phyloP scores from a whole-genome alignment of 2,888 invertebrate genomes.

The Bimastos eiseni region DNA sequence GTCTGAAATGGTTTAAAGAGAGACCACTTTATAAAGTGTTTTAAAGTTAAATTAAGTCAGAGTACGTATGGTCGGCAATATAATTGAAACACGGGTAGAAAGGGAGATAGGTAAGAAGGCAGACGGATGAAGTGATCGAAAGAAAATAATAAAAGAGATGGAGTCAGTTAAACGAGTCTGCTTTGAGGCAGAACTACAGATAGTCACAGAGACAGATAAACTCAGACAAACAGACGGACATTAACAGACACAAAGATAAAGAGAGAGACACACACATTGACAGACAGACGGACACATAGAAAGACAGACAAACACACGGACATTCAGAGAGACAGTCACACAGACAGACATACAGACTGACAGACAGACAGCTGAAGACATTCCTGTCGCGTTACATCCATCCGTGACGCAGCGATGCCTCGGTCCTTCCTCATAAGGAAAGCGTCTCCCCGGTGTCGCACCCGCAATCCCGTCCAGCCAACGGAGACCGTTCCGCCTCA shows the following conservation, averaged over 20 bases:
- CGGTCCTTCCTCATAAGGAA: conserved; percentile 40
- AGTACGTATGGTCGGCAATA: no score
- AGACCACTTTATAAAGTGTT: no score
- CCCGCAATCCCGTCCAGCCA: conserved; percentile 1
- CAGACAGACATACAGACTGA: not conserved
- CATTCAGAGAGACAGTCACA: not conserved
- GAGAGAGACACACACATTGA: not conserved
- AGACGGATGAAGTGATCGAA: no score
- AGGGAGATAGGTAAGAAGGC: no score
- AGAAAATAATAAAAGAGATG: no score
- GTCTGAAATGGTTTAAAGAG: no score
- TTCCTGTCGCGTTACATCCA: not conserved
- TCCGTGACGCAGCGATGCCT: conserved; percentile 30
- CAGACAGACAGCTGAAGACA: not conserved
- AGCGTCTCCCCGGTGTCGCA: not conserved
- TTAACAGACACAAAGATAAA: not conserved
- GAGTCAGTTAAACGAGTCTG: not conserved
- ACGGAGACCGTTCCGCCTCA: not conserved
- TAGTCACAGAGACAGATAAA: not conserved
- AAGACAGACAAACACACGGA: not conserved
- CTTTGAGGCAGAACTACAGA: no score
- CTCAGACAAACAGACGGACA: not conserved
- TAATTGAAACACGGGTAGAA: no score
- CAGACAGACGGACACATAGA: no score
- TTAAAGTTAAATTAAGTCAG: no score